A percentile compares a stretch with the other conserved stretches of the same genome.
phyloP scores from a whole-genome alignment of 2,113 vertebrate species.

The Oncorhynchus gorbuscha region DNA sequence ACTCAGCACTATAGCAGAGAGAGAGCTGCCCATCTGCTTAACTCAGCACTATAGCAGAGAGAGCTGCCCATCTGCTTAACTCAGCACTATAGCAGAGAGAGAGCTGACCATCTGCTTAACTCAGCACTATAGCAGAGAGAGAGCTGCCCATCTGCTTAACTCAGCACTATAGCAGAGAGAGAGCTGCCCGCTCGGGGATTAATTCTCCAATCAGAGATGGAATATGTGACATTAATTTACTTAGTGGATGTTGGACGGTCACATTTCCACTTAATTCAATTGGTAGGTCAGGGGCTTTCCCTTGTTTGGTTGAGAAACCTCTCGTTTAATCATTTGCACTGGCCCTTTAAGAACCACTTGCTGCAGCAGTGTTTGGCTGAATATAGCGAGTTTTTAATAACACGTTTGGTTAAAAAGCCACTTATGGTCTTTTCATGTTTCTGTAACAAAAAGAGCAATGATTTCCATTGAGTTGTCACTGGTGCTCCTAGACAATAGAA shows the following conservation, averaged over 20 bases:
- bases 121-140: not conserved
- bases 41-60: not conserved
- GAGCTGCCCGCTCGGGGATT: not conserved
- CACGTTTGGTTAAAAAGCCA: too few relatives aligned
- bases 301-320: too few relatives aligned
- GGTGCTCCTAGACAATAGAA: too few relatives aligned
- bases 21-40: not conserved
- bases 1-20: not conserved
- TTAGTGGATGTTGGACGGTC: not conserved
- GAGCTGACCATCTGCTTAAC: not conserved
- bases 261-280: too few relatives aligned
- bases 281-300: too few relatives aligned
- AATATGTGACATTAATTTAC: not conserved
- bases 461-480: too few relatives aligned
- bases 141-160: not conserved
- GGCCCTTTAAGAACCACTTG: too few relatives aligned
- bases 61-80: not conserved
- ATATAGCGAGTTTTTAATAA: too few relatives aligned
- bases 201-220: not conserved
- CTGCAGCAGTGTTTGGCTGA: too few relatives aligned
- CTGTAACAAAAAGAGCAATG: too few relatives aligned
- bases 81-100: not conserved
- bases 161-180: not conserved
- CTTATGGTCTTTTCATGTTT: too few relatives aligned
- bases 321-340: too few relatives aligned